These are phyloP conservation scores for Thera obeliscata DNA, from an alignment of 2,888 invertebrate species.

Conservation along the genomic window DNA sequence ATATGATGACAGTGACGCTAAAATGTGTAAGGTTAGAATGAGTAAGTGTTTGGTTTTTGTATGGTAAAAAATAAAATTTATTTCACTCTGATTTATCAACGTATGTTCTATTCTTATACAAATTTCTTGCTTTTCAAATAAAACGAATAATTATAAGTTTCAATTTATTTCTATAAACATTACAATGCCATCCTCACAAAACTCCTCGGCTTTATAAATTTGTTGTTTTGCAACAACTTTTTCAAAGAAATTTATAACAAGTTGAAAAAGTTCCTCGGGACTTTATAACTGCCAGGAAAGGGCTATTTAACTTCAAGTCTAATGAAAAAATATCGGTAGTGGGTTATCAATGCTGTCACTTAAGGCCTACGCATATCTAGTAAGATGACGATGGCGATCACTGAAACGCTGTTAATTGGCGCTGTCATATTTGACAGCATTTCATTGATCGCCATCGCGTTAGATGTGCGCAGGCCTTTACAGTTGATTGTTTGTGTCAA, in stretches of 20 bases:
- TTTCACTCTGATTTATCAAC: not conserved
- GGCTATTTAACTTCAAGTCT: not conserved
- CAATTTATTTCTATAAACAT: conserved; percentile 6
- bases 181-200: conserved; percentile 5
- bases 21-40: no score
- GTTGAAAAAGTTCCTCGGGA: conserved; percentile 3
- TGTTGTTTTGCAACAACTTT: conserved; percentile 4
- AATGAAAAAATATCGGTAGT: not conserved
- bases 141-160: conserved; percentile 14
- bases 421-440: no score
- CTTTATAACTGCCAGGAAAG: conserved; percentile 1
- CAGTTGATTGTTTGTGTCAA: no score
- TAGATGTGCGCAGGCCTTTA: no score
- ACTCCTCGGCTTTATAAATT: conserved; percentile 6
- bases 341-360: not conserved
- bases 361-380: no score
- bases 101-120: not conserved
- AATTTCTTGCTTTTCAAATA: not conserved
- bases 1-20: no score
- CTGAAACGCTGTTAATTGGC: no score
- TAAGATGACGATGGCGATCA: no score
- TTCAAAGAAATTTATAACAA: conserved; percentile 3
- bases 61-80: not conserved
- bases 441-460: no score
- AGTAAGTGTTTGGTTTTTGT: no score